phyloP scores from a whole-genome alignment of 2,113 vertebrate species.

The Lutjanus erythropterus region DNA sequence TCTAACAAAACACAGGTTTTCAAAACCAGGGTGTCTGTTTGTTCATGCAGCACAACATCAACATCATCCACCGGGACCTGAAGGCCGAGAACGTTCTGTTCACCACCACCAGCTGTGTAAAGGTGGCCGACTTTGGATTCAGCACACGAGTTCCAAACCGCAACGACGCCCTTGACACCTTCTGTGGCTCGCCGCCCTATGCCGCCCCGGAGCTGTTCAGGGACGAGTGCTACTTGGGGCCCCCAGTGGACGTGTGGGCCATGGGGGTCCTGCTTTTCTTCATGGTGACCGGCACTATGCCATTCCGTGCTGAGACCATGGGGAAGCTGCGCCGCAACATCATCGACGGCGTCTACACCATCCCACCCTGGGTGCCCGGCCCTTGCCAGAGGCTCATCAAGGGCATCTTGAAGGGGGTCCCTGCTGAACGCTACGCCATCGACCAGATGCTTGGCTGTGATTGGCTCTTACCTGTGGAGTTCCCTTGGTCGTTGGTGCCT shows the following conservation, averaged over 20 bases:
- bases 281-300: constrained; percentile 91
- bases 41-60: constrained; percentile 88
- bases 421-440: constrained; percentile 86
- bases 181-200: constrained; percentile 96
- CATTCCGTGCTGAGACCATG: constrained; percentile 94
- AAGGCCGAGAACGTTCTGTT: constrained; percentile 97
- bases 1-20: too few relatives aligned
- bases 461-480: constrained; percentile 92
- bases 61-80: constrained; percentile 94
- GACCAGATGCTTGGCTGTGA: constrained; percentile 92
- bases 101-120: constrained; percentile 87
- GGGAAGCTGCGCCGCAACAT: constrained; percentile 91
- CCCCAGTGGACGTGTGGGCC: constrained; percentile 94
- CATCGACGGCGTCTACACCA: constrained; percentile 84
- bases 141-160: constrained; percentile 88
- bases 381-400: constrained; percentile 92
- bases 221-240: constrained; percentile 90
- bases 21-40: constrained; percentile 16
- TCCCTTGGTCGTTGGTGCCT: constrained; percentile 84
- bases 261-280: constrained; percentile 95
- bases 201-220: constrained; percentile 94
- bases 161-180: constrained; percentile 90
- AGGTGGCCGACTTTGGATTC: constrained; percentile 97
- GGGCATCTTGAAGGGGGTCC: constrained; percentile 87
- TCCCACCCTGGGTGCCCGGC: constrained; percentile 89